Evolutionary conservation across 2,888 invertebrate genomes (phyloP).

Genomic region (Aelia acuminata): DNA sequence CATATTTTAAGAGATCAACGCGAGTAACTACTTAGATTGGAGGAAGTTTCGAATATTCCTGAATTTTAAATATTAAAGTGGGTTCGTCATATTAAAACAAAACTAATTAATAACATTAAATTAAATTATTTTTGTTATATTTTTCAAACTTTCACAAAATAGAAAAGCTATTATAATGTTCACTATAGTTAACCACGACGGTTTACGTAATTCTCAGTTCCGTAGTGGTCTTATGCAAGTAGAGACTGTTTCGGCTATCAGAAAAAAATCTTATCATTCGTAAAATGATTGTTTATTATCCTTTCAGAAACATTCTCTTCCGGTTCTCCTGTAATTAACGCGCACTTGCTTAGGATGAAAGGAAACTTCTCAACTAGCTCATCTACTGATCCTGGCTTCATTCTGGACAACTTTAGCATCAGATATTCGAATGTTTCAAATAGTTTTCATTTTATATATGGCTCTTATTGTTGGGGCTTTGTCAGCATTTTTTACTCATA

Average conservation of each 20-base stretch:
- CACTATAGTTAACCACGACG: constrained; percentile 38
- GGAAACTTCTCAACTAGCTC: neutral
- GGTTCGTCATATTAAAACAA: too few species aligned
- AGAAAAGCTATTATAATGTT: constrained; percentile 45
- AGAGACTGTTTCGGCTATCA: constrained; percentile 16
- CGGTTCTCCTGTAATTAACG: constrained; percentile 26
- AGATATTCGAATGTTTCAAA: neutral
- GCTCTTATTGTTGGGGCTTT: neutral
- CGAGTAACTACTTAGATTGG: too few species aligned
- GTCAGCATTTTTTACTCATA: neutral
- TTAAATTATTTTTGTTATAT: neutral
- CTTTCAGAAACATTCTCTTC: constrained; percentile 3
- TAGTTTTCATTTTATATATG: neutral
- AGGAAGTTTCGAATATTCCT: too few species aligned
- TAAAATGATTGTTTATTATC: constrained; percentile 29
- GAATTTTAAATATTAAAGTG: too few species aligned
- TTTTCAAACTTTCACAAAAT: constrained; percentile 31
- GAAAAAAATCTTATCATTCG: constrained; percentile 39
- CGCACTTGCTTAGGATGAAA: neutral
- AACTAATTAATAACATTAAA: too few species aligned
- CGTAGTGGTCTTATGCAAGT: constrained; percentile 30
- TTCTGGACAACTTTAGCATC: neutral
- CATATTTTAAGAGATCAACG: too few species aligned
- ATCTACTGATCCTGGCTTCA: neutral
- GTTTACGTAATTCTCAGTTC: constrained; percentile 31